phyloP scores from a whole-genome alignment of 2,113 vertebrate species.

The Otolemur garnettii region DNA sequence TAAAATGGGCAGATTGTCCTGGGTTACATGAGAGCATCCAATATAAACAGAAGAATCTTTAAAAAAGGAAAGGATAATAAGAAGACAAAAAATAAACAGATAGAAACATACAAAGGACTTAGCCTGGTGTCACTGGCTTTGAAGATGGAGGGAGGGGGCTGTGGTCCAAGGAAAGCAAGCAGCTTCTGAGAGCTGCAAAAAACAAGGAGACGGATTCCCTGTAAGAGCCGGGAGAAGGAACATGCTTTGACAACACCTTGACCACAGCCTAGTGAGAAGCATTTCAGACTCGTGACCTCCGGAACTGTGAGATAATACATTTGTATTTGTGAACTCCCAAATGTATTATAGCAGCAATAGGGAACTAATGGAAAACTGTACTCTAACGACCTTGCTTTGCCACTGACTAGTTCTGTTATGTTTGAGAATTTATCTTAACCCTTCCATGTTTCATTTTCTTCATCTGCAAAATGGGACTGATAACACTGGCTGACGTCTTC shows the following conservation, averaged over 20 bases:
- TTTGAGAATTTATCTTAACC: background rate
- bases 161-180: background rate
- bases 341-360: background rate
- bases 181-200: background rate
- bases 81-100: background rate
- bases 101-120: background rate
- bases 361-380: background rate
- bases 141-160: rapidly evolving
- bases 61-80: background rate
- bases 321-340: background rate
- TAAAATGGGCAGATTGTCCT: background rate
- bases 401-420: background rate
- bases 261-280: background rate
- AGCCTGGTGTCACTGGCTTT: too few species aligned
- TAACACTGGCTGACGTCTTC: background rate
- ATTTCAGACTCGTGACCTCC: background rate
- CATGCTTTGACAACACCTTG: rapidly evolving
- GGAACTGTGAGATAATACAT: background rate
- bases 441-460: background rate
- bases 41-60: background rate
- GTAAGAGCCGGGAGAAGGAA: background rate
- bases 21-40: background rate
- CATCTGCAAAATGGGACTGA: background rate
- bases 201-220: background rate
- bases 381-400: background rate